Conservation (phyloP, 35 echinoderm and acorn worm species). For the Acanthaster planci region DNA sequence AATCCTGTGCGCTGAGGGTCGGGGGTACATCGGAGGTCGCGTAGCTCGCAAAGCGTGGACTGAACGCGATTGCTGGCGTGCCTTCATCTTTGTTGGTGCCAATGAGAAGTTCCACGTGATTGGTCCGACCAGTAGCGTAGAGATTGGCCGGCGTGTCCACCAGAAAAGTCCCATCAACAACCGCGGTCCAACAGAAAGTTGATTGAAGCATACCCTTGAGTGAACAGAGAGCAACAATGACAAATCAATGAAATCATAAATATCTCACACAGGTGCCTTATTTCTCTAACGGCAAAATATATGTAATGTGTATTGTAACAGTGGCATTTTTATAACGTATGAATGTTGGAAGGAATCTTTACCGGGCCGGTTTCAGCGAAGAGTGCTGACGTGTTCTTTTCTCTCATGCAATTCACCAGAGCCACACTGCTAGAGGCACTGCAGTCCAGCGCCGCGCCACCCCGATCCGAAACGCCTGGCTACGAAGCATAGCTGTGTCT, state of each 20-base stretch:
- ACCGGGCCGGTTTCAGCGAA: background rate
- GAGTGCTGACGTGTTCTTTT: conserved; percentile 21
- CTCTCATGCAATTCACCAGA: conserved; percentile 55
- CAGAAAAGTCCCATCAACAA: conserved; percentile 71
- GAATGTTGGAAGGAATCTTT: background rate
- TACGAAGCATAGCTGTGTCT: conserved; percentile 5
- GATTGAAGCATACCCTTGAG: background rate
- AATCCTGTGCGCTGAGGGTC: background rate
- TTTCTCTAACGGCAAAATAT: no score
- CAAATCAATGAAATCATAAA: no score
- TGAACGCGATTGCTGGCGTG: background rate
- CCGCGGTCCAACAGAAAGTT: background rate
- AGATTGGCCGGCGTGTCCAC: conserved; percentile 55
- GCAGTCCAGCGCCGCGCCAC: conserved; percentile 23
- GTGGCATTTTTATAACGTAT: background rate
- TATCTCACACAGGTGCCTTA: no score
- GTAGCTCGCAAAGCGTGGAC: background rate
- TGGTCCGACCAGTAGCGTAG: conserved; percentile 45
- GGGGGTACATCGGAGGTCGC: background rate
- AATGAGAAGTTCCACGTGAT: conserved; percentile 57
- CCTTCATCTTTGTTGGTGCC: conserved; percentile 81
- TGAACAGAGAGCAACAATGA: no score
- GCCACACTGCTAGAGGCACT: background rate
- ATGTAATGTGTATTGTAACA: no score
- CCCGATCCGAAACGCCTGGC: conserved; percentile 45